Evolutionary conservation across 2,797 vertebrate genomes (phyloP).

Genomic region (Anguilla pacifica): DNA sequence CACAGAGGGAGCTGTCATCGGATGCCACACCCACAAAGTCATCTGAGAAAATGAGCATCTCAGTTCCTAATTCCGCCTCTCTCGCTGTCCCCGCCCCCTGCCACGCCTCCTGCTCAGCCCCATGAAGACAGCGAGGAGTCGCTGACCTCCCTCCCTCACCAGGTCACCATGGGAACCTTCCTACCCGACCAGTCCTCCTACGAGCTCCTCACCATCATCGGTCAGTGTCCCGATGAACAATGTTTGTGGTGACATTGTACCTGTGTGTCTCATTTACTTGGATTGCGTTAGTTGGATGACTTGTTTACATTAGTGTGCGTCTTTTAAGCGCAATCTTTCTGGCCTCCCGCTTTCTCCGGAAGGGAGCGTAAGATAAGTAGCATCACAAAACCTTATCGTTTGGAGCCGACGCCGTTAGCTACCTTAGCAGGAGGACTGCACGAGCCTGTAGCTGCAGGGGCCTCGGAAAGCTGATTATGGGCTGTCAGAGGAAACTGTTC

Average conservation of each 20-base stretch:
- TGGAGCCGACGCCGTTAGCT: neutral
- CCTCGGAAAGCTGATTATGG: neutral
- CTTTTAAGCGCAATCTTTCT: neutral
- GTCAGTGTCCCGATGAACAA: slow-evolving; percentile 59
- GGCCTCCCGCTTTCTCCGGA: neutral
- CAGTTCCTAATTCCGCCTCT: neutral
- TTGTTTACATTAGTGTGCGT: neutral
- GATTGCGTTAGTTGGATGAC: neutral
- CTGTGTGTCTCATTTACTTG: neutral
- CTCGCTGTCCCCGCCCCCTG: slow-evolving; percentile 17
- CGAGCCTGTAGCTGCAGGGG: neutral
- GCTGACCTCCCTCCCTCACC: slow-evolving; percentile 81
- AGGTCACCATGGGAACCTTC: slow-evolving; percentile 89
- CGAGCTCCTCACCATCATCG: slow-evolving; percentile 86
- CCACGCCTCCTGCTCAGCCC: slow-evolving; percentile 66
- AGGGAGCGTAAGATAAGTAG: neutral
- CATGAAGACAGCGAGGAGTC: slow-evolving; percentile 94
- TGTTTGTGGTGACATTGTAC: neutral
- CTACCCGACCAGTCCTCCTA: slow-evolving; percentile 88
- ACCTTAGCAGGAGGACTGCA: neutral
- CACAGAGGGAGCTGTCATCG: neutral
- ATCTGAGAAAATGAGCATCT: neutral
- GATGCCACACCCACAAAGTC: neutral
- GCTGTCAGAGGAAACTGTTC: neutral
- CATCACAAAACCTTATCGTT: no score